Base-by-base conservation (phyloP, 2,888 invertebrate species). In the Patella pellucida region DNA sequence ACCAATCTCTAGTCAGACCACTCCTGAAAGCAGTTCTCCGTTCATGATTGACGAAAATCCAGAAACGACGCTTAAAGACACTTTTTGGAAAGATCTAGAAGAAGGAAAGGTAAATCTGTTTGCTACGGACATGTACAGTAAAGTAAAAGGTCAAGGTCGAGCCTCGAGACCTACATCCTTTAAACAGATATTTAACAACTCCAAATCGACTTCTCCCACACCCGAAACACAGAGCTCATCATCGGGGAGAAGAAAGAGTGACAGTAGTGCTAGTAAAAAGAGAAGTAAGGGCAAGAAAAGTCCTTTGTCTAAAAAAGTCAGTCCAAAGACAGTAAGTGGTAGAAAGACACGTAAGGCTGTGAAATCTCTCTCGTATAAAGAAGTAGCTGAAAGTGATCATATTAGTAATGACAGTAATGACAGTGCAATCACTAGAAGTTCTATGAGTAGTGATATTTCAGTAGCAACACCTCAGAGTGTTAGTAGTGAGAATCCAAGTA, bases 81-180 rank as follows among this genome's bases (percentile, higher is more conserved):
- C 87, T 9, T 90, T 90, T 79, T 91, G 89, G 89, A 87, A 89
- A 71, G 90, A 91, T 76, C 84, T 90, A 14, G 89, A 90, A 77
- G 85, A 89, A 74, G 90, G 90, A 1, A 83, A 87, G 72, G 85
- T 90, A n/a, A 85, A 89, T 75, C 82, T 89, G 52, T 89, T 90
- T 81, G 86, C 85, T 31, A 85, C 85, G 70, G 90, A 90, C 81
- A 87, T 91, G 85, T 91, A 90, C 78, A 90, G 90, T n/a, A 88
- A 87, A 74, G 90, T 91, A 5, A 91, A 91, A 74, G 85, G 84
- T 67, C 79, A 77, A 77, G 84, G 86, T 50, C 81, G 88, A 15
- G 82, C 85, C 27, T 80, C 85, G 16, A 76, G 83, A 54, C 83
- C 83, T 31, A 78, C 76, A 3, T 74, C 77, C 56, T 78, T 82